These are phyloP conservation scores for Tretioscincus oriximinensis DNA, from an alignment of 2,113 vertebrate genomes.

Conservation along the genomic window DNA sequence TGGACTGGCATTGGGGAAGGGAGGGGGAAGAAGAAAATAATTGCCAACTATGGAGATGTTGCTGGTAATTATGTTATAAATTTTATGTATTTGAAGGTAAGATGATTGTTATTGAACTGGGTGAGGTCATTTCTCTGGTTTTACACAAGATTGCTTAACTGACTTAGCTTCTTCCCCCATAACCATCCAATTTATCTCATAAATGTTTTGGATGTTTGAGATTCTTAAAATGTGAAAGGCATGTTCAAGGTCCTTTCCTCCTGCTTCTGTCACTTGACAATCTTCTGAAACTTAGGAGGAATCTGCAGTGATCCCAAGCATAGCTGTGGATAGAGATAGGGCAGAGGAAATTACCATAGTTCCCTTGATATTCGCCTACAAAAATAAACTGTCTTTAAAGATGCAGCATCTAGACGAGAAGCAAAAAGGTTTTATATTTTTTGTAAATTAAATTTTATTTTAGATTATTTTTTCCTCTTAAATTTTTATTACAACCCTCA, in stretches of 20 bases:
- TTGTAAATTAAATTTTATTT: constrained; percentile 49
- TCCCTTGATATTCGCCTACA: background rate
- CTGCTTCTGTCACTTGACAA: background rate
- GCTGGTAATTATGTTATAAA: constrained; percentile 48
- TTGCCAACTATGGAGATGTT: constrained; percentile 57
- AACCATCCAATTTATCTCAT: constrained; percentile 31
- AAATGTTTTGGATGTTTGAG: constrained; percentile 37
- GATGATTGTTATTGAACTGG: constrained; percentile 16
- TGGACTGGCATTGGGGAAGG: constrained; percentile 46
- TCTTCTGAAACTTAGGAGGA: background rate
- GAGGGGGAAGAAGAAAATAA: constrained; percentile 44
- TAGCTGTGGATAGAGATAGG: background rate
- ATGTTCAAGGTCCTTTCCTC: background rate
- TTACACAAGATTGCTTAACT: constrained; percentile 17
- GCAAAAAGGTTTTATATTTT: constrained; percentile 8
- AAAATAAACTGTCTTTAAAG: background rate
- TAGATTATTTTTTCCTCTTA: constrained; percentile 30
- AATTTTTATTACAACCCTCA: constrained; percentile 25
- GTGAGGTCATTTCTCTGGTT: constrained; percentile 30
- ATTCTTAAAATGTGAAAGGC: constrained; percentile 29
- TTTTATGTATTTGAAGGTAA: constrained; percentile 42
- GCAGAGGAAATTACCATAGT: background rate
- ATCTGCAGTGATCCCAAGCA: background rate
- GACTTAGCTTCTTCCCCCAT: background rate
- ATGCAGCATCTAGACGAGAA: constrained; percentile 3